Base-by-base conservation (phyloP, 2,113 vertebrate genomes). In the Otocyon megalotis region DNA sequence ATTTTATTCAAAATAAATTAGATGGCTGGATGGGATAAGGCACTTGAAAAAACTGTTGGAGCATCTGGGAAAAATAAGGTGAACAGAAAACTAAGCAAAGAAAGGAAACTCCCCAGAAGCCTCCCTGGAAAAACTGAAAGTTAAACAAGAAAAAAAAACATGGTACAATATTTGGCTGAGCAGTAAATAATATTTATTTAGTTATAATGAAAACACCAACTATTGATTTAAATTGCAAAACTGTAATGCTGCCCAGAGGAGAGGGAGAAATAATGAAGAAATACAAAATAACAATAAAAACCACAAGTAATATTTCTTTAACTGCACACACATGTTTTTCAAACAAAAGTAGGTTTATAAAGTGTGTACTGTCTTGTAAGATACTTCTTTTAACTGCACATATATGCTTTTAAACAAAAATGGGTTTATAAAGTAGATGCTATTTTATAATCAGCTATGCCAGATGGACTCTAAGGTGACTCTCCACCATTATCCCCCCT, bases 191-290 rank as follows among this genome's bases (percentile, higher is more conserved):
- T 58, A 96, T 50, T 84, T 90, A 93, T 24, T 76, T 92, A 63
- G 50, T 79, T 94, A 79, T 72, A 89, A 94, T 32, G 24, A 92
- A 92, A 92, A 94, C 22, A 93, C 58, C 60, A 86, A 89, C 15
- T 89, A 72, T 10, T 89, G 30, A 95, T 76, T 95, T 82, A 63
- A 95, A 96, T 80, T 84, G 67, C 77, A 95, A 86, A 86, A 95
- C 0, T 24, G 26, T 22, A 92, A 92, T 58, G 58, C 2, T 77
- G 54, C 58, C 81, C 35, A 48, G 17, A 89, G 15, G 37, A 32
- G 32, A 82, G 7, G 20, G 30, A n/a, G 22, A 53, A 80, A 92
- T 16, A 93, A 84, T 32, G 54, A 82, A 94, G 20, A 93, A 93
- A 93, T 12, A 80, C 8, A 92, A 74, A 88, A 76, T 63, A 88